Evolutionary conservation across 2,113 vertebrate genomes (phyloP).

Genomic region (Pedetes capensis): DNA sequence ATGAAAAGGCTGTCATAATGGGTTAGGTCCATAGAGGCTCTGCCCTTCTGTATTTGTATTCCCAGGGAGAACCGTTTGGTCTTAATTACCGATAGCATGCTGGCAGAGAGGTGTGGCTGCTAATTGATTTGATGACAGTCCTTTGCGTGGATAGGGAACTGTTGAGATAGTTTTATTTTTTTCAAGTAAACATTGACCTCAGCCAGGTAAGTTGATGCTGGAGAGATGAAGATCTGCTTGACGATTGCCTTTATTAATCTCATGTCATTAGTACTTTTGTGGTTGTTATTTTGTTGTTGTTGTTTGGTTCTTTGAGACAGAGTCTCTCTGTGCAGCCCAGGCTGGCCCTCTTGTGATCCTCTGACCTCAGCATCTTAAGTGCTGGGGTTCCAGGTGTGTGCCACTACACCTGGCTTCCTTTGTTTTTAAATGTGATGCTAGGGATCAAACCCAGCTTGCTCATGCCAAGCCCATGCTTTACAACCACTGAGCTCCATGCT

Average conservation of each 20-base stretch:
- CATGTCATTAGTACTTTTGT: background rate
- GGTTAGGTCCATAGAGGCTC: constrained; percentile 62
- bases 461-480: background rate
- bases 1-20: constrained; percentile 62
- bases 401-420: too few species aligned
- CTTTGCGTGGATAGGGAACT: background rate
- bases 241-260: background rate
- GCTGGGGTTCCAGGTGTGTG: too few species aligned
- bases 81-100: constrained; percentile 68
- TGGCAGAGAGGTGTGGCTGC: constrained; percentile 46
- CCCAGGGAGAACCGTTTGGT: constrained; percentile 51
- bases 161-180: background rate
- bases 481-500: background rate
- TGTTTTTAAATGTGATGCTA: background rate
- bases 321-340: background rate
- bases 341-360: background rate
- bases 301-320: background rate
- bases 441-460: background rate
- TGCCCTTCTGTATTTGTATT: constrained; percentile 60
- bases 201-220: background rate
- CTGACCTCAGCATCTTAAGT: background rate
- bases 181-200: background rate
- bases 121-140: constrained; percentile 66
- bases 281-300: background rate
- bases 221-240: background rate